Percentiles rank a stretch among this genome's conserved stretches.
These are phyloP conservation scores for Isaurus tuberculatus DNA, from an alignment of 92 coral and sea anemone species.

Conservation along the genomic window DNA sequence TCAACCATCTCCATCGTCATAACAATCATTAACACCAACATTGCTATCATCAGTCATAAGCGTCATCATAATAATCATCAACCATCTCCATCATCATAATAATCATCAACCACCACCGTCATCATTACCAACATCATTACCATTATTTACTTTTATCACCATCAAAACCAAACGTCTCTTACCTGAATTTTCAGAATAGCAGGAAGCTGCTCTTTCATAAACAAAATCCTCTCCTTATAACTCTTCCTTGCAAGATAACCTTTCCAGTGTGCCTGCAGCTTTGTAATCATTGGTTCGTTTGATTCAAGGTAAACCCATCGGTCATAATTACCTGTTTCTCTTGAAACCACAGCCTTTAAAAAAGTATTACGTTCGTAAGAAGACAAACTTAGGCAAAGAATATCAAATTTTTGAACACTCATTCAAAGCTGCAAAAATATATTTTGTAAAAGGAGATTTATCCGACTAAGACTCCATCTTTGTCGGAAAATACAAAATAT, in stretches of 20 bases:
- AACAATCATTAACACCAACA: too few species aligned
- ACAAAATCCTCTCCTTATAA: conserved; percentile 76
- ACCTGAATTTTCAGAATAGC: conserved; percentile 98
- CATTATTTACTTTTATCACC: neutral
- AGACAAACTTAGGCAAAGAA: neutral
- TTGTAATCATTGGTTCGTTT: conserved; percentile 87
- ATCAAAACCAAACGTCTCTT: neutral
- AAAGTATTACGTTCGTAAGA: neutral
- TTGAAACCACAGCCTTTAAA: conserved; percentile 83
- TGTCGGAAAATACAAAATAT: too few species aligned
- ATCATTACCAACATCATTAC: neutral
- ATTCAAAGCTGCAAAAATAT: too few species aligned
- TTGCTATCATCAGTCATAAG: too few species aligned
- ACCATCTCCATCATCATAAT: neutral
- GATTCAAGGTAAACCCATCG: conserved; percentile 94
- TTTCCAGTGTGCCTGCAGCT: conserved; percentile 92
- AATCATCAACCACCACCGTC: neutral
- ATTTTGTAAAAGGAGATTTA: too few species aligned
- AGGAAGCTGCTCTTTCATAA: conserved; percentile 93
- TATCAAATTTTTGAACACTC: neutral
- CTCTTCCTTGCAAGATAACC: conserved; percentile 90
- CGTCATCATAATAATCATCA: too few species aligned
- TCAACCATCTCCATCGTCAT: too few species aligned
- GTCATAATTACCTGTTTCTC: conserved; percentile 91
- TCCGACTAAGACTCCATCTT: too few species aligned